phyloP scores from a whole-genome alignment of 2,113 vertebrate species.

The Bothrops jararaca region DNA sequence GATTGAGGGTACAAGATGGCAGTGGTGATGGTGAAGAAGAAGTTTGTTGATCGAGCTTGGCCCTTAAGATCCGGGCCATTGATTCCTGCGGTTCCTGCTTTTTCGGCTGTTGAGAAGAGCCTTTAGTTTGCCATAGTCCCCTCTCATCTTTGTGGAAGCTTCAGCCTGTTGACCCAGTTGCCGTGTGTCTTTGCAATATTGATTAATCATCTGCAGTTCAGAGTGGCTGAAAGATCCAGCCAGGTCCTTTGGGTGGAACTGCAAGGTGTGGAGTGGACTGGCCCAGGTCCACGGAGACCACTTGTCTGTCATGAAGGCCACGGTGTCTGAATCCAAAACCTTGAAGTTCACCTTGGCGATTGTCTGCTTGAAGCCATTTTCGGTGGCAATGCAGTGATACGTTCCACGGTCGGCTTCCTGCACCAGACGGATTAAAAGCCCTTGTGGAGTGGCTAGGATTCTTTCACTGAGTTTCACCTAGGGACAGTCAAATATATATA shows the following conservation, averaged over 20 bases:
- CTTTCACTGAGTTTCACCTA: conserved; percentile 93
- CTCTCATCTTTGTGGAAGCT: conserved; percentile 75
- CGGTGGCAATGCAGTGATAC: conserved; percentile 93
- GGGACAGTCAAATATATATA: background rate
- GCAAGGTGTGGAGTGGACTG: conserved; percentile 70
- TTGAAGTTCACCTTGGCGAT: conserved; percentile 91
- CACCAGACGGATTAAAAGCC: conserved; percentile 87
- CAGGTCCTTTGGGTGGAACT: conserved; percentile 85
- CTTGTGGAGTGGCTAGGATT: conserved; percentile 85
- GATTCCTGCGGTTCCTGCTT: conserved; percentile 91
- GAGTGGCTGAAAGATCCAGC: conserved; percentile 84
- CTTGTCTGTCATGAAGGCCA: conserved; percentile 82
- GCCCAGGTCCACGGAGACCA: conserved; percentile 87
- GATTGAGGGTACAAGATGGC: conserved; percentile 25
- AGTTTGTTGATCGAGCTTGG: conserved; percentile 36
- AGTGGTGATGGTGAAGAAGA: background rate
- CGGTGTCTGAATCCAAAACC: conserved; percentile 82
- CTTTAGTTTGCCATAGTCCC: conserved; percentile 92
- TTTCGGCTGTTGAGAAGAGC: conserved; percentile 90
- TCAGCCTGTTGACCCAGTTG: conserved; percentile 75
- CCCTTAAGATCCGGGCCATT: conserved; percentile 79
- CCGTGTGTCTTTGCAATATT: conserved; percentile 92
- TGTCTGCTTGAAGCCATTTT: conserved; percentile 95
- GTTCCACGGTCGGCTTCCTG: conserved; percentile 87
- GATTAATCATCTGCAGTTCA: conserved; percentile 87